Evolutionary conservation across 2,888 invertebrate species (phyloP), one percentile per base, ranked within the genome.

Genomic region (Pristionchus mayeri): DNA sequence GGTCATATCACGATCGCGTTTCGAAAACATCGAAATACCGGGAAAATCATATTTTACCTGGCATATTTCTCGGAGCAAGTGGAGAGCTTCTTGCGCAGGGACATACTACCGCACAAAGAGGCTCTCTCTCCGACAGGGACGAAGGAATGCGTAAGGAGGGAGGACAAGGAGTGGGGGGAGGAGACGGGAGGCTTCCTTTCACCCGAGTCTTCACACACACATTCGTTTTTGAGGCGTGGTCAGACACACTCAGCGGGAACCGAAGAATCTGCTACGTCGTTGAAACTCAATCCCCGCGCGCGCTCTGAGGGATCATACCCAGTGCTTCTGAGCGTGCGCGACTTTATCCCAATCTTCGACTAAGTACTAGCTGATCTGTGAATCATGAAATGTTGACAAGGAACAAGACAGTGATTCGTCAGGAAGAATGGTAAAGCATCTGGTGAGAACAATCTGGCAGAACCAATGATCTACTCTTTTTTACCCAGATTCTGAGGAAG

Each of bases 51-150:
- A 57, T 4, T 57, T 18, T 67, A 67, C 67, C 67, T 34, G 7
- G 67, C 37, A 37, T 67, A 67, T 67, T 67, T 67, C 67, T 67
- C 67, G 21, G 67, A 67, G 37, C 67, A 67, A 3, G 67, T 67
- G 7, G 67, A 67, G 21, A 67, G 37, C 37, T 67, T 67, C 67
- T 67, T 67, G 37, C 67, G 67, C 67, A 67, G 37, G 21, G 67
- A 67, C 67, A 67, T 67, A 13, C 21, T 54, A n/a, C n/a, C n/a
- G n/a, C n/a, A n/a, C n/a, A n/a, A 54, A 54, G 54, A 54, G 21
- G 21, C 4, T 18, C n/a, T 18, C 54, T 6, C 16, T 7, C 13
- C 54, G 54, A 13, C 54, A 54, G 54, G n/a, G n/a, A 54, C 4
- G 54, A 9, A n/a, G n/a, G 54, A 13, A n/a, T 9, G 54, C 13